Conservation (phyloP, 2,888 invertebrate species). For the Iselma pallidipennis region DNA sequence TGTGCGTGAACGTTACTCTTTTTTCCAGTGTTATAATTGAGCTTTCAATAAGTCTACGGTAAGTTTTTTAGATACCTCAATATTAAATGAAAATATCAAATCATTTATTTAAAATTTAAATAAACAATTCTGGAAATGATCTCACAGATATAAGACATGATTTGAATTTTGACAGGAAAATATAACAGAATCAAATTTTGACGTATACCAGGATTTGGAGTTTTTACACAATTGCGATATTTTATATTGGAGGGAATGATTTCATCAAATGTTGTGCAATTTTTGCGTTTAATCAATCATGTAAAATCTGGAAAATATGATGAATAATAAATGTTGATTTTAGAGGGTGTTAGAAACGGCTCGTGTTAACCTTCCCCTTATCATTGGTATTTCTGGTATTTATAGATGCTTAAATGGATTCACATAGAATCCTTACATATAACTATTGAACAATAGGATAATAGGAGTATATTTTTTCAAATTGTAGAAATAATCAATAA, state of each 20-base stretch:
- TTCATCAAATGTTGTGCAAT: neutral
- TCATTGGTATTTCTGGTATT: slow-evolving; percentile 15
- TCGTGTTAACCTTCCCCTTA: neutral
- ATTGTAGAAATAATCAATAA: too few relatives aligned
- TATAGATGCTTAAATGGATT: slow-evolving; percentile 12
- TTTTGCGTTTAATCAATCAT: neutral
- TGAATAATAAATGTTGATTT: slow-evolving; percentile 18
- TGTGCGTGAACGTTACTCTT: slow-evolving; percentile 25
- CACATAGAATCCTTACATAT: too few relatives aligned
- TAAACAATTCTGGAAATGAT: neutral
- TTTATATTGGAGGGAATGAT: neutral
- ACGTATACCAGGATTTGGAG: neutral
- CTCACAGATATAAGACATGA: neutral
- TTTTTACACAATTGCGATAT: neutral
- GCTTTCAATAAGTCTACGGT: slow-evolving; percentile 4
- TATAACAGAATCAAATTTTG: neutral
- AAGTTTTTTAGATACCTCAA: slow-evolving; percentile 1
- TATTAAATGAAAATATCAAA: neutral
- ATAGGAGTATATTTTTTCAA: too few relatives aligned
- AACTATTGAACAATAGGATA: too few relatives aligned
- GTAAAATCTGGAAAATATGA: slow-evolving; percentile 9
- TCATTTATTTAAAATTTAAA: neutral
- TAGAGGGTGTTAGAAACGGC: neutral
- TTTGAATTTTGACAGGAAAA: neutral
- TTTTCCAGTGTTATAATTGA: slow-evolving; percentile 9